phyloP scores from a whole-genome alignment of 2,888 invertebrate genomes.

The Idaea biselata region DNA sequence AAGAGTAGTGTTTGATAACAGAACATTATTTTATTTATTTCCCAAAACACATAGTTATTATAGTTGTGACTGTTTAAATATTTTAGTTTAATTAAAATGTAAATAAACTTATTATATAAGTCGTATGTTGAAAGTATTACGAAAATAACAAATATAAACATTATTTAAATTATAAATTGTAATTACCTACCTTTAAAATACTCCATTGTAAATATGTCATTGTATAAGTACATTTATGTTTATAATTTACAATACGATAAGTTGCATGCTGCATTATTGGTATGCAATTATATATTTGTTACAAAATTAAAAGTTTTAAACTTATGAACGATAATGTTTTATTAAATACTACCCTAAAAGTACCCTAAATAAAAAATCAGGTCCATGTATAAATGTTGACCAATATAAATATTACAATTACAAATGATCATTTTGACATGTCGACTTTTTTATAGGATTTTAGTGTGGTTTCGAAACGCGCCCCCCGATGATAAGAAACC shows the following conservation, averaged over 20 bases:
- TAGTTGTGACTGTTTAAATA: slow-evolving; percentile 17
- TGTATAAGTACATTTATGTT: slow-evolving; percentile 38
- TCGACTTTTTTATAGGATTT: no score
- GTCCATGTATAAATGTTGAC: no score
- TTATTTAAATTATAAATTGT: slow-evolving; percentile 61
- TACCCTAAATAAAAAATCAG: no score
- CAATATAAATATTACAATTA: no score
- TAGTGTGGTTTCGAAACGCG: no score
- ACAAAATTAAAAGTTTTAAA: slow-evolving; percentile 77
- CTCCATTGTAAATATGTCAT: slow-evolving; percentile 63
- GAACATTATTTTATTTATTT: background rate
- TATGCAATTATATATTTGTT: slow-evolving; percentile 77
- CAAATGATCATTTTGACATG: no score
- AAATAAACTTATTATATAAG: slow-evolving; percentile 35
- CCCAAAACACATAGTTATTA: slow-evolving; percentile 33
- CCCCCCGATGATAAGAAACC: no score
- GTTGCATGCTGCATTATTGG: slow-evolving; percentile 52
- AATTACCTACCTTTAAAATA: slow-evolving; percentile 44
- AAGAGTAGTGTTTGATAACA: slow-evolving; percentile 30
- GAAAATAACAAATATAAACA: slow-evolving; percentile 36
- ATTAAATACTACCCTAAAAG: slow-evolving; percentile 24
- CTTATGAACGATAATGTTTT: slow-evolving; percentile 40
- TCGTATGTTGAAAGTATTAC: slow-evolving; percentile 38
- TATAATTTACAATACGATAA: slow-evolving; percentile 45
- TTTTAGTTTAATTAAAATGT: slow-evolving; percentile 33